Evolutionary conservation across 2,113 vertebrate genomes (phyloP), one percentile per base, ranked within the genome.

Genomic region (Plotosus lineatus): DNA sequence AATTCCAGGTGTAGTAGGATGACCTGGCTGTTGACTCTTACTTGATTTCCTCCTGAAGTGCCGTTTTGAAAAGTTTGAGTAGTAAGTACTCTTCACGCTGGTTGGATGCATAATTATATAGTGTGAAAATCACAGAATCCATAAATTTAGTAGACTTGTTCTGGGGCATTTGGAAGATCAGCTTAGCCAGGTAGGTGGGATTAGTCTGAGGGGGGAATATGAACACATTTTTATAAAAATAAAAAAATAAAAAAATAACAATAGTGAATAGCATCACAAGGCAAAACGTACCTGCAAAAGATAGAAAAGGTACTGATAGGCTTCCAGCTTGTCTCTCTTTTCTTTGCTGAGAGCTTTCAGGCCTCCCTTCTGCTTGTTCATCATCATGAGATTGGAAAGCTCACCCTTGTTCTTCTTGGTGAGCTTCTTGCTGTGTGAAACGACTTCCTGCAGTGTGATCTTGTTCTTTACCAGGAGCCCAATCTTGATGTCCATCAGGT

Each of bases 91-190:
- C 97, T 86, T 99, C 97, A 0, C 97, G 92, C 90, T 98, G 98
- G 90, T 99, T 99, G 78, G 98, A 99, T 1, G 96, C 98, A 4
- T 99, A 99, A 90, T 99, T 99, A 84, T 99, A 99, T 8, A 99
- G 91, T 0, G 98, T 98, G 92, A 99, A 99, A 92, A 99, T 99
- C 0, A 99, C 98, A 19, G 97, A 97, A 89, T 99, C 97, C 98
- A 99, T 99, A 89, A 99, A 99, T 88, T 99, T 99, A 15, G 98
- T 99, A 82, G 98, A 99, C 88, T 95, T 98, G 88, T 99, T 99
- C 89, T 99, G 97, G 9, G 97, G 97, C 98, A 99, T 99, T 92
- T 99, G 98, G 90, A 99, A 99, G 87, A 99, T 99, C 87, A 99
- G 93, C 94, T 99, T 99, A 82, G 98, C 97, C 83, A 99, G 92